Evolutionary conservation across 2,888 invertebrate species (phyloP), one percentile per base, ranked within the genome.

Genomic region (Philaethria dido): DNA sequence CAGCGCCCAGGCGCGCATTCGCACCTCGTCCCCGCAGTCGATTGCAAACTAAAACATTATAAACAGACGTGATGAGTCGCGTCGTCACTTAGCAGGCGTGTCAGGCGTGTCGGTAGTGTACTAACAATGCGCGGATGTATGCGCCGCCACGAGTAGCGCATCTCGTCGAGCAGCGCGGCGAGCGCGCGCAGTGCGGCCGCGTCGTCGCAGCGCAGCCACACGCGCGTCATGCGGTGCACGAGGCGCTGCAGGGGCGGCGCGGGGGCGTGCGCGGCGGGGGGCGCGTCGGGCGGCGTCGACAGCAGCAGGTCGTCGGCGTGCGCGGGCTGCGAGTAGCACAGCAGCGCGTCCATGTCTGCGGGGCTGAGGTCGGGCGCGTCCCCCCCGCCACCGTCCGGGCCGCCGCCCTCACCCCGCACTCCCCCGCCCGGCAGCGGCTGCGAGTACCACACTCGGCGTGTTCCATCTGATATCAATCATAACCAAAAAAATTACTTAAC

Each of bases 141-240:
- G 47, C 77, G 80, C 9, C 84, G 81, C 90, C 94, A 95, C 8
- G 93, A 93, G 74, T 72, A 66, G 44, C 78, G 72, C 71, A 75
- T 73, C 16, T 64, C 69, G 75, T 95, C 94, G 73, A 97, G 93
- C 66, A 94, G 94, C 52, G 87, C 89, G 50, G 93, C 90, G 69
- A 98, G 92, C 72, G 94, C 93, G 72, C 93, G 92, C 36, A 96
- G 87, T 5, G 97, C 96, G 59, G 93, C 93, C 59, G 95, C 95
- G 78, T 94, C 94, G 76, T 93, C 93, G 29, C 95, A 95, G 64
- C 93, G 94, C 63, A 98, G 96, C 90, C 97, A 97, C 92, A 99
- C 98, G 76, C 99, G 94, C 54, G 99, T 99, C 97, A 99, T 96
- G 77, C 99, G 95, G 69, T 96, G 95, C 55, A 97, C 97, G 78